These are phyloP conservation scores for Thera obeliscata DNA, from an alignment of 2,888 invertebrate genomes.

Conservation along the genomic window DNA sequence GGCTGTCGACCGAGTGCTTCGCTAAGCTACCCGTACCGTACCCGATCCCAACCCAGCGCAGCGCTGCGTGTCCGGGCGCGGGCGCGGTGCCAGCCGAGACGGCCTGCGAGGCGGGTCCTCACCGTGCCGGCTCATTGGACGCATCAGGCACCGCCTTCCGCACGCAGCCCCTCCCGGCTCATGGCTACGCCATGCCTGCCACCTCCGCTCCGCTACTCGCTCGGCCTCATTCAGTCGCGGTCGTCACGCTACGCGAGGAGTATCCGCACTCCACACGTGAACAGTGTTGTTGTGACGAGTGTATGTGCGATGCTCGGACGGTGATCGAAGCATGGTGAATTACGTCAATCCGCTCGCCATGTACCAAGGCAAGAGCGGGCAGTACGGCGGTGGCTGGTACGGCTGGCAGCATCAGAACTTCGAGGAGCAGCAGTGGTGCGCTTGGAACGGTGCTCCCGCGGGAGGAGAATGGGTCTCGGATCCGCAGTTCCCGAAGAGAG, in stretches of 20 bases:
- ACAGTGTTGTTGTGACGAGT: constrained; percentile 78
- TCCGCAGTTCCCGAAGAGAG: constrained; percentile 76
- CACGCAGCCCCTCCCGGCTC: constrained; percentile 52
- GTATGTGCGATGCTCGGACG: constrained; percentile 80
- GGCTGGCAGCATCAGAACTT: constrained; percentile 81
- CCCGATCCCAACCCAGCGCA: too few species aligned
- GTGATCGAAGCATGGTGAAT: constrained; percentile 88
- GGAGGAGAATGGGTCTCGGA: constrained; percentile 80
- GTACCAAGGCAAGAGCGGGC: constrained; percentile 87
- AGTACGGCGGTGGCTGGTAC: constrained; percentile 80
- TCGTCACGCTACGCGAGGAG: constrained; percentile 63
- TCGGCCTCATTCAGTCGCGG: constrained; percentile 64
- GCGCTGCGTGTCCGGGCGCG: neutral
- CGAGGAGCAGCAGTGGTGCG: constrained; percentile 85
- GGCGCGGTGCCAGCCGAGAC: constrained; percentile 22
- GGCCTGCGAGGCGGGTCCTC: constrained; percentile 37
- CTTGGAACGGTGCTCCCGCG: constrained; percentile 79
- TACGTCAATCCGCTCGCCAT: constrained; percentile 89
- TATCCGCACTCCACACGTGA: constrained; percentile 50
- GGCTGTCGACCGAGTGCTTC: too few species aligned
- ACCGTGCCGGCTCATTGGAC: constrained; percentile 61
- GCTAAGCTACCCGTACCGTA: too few species aligned
- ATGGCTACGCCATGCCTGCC: constrained; percentile 29
- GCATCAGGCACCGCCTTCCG: constrained; percentile 54
- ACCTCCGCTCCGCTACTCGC: constrained; percentile 38